A percentile compares a stretch with the other conserved stretches of the same genome.
Evolutionary conservation across 2,888 invertebrate species (phyloP).

Genomic region (Fabriciana adippe): DNA sequence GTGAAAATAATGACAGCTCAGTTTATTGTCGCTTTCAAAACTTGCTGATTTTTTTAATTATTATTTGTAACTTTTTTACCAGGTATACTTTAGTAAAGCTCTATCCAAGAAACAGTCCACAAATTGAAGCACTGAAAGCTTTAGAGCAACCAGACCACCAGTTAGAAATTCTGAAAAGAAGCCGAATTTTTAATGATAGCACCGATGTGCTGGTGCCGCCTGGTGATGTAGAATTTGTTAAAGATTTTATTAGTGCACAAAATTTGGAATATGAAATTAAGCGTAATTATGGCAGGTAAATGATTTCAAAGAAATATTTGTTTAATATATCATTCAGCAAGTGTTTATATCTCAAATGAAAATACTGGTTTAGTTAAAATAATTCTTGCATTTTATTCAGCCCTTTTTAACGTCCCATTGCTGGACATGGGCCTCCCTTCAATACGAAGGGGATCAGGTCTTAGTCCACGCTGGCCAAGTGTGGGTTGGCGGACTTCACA

Average conservation of each 20-base stretch:
- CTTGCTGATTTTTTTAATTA: too few species aligned
- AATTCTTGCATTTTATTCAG: too few species aligned
- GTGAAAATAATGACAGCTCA: too few species aligned
- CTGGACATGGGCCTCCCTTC: too few species aligned
- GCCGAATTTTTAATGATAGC: constrained; percentile 63
- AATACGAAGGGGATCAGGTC: too few species aligned
- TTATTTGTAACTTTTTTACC: constrained; percentile 38
- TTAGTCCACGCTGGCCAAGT: too few species aligned
- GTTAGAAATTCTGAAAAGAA: constrained; percentile 61
- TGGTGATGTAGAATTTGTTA: constrained; percentile 45
- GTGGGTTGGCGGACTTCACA: too few species aligned
- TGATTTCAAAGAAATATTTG: constrained; percentile 18
- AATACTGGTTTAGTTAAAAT: too few species aligned
- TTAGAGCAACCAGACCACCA: constrained; percentile 52
- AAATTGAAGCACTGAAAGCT: constrained; percentile 48
- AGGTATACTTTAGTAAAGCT: constrained; percentile 64
- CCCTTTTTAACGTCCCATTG: too few species aligned
- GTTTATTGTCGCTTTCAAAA: too few species aligned
- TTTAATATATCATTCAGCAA: not conserved
- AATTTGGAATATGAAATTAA: constrained; percentile 52
- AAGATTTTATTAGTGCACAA: constrained; percentile 50
- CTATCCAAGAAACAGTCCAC: constrained; percentile 49
- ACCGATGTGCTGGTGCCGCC: constrained; percentile 65
- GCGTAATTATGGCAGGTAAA: constrained; percentile 65
- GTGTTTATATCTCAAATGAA: too few species aligned